Percentiles rank a stretch among this genome's conserved stretches.
Conservation (phyloP, 2,797 vertebrate genomes). For the Semaprochilodus insignis region DNA sequence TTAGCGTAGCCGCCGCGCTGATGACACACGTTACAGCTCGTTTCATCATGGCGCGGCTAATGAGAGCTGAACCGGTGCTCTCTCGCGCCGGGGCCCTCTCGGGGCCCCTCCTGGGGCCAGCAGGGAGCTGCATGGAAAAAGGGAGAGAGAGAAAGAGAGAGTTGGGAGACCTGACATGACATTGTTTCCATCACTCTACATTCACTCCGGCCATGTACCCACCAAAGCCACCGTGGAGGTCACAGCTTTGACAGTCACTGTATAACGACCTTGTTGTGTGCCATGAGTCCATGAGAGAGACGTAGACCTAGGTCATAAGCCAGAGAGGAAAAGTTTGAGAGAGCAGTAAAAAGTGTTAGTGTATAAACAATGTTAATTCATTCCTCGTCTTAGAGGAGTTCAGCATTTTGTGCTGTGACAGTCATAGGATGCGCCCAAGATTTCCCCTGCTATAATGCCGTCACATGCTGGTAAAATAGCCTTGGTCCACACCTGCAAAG, state of each 20-base stretch:
- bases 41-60: slow-evolving; percentile 83
- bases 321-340: neutral
- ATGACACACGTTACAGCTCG: slow-evolving; percentile 80
- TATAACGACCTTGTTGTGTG: neutral
- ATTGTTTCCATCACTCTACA: slow-evolving; percentile 29
- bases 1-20: slow-evolving; percentile 68
- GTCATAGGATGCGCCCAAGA: too few species aligned
- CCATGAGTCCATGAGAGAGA: neutral
- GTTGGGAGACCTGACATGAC: slow-evolving; percentile 72
- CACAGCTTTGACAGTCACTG: neutral
- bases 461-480: too few species aligned
- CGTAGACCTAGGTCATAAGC: neutral
- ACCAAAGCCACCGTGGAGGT: slow-evolving; percentile 4
- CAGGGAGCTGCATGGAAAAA: slow-evolving; percentile 31
- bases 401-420: too few species aligned
- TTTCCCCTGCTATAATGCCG: too few species aligned
- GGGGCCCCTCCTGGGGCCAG: slow-evolving; percentile 43
- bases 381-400: too few species aligned
- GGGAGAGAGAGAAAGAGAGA: slow-evolving; percentile 59
- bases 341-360: neutral
- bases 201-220: neutral
- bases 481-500: too few species aligned
- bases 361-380: too few species aligned
- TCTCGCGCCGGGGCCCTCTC: slow-evolving; percentile 29
- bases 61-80: slow-evolving; percentile 72